phyloP scores from a whole-genome alignment of 2,797 vertebrate genomes.

The Pangasius djambal region DNA sequence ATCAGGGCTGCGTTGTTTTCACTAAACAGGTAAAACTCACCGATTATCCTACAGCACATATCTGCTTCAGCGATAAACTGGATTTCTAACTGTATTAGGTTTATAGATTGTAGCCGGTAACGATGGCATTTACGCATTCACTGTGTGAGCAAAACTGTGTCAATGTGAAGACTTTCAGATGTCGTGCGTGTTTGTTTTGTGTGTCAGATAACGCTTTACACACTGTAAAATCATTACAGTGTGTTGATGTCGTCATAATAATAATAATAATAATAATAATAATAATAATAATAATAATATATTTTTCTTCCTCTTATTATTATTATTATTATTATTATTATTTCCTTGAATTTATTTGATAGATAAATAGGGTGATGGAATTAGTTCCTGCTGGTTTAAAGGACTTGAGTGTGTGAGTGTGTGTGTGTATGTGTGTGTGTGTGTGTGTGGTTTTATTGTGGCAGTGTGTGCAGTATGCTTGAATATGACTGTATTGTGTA shows the following conservation, averaged over 20 bases:
- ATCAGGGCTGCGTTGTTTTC: not conserved
- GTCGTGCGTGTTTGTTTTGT: not conserved
- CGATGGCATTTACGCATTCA: too few relatives aligned
- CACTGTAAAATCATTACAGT: not conserved
- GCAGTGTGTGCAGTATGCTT: not conserved
- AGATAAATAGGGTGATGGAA: not conserved
- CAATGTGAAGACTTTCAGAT: not conserved
- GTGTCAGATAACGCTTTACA: not conserved
- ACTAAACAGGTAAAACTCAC: conserved; percentile 10
- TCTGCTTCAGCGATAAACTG: not conserved
- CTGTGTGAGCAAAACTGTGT: not conserved
- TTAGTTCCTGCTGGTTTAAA: conserved; percentile 25
- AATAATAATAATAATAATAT: not conserved
- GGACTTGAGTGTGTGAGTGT: not conserved
- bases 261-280: not conserved
- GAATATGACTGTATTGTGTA: conserved; percentile 53
- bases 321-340: not conserved
- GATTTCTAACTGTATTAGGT: not conserved
- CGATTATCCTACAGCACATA: not conserved
- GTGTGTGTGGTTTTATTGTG: not conserved
- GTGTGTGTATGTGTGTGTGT: not conserved
- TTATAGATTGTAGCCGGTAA: not conserved
- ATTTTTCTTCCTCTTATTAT: not conserved
- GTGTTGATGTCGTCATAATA: too few relatives aligned
- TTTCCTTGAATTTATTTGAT: not conserved